Evolutionary conservation across 2,113 vertebrate species (phyloP).

Genomic region (Pogona vitticeps): DNA sequence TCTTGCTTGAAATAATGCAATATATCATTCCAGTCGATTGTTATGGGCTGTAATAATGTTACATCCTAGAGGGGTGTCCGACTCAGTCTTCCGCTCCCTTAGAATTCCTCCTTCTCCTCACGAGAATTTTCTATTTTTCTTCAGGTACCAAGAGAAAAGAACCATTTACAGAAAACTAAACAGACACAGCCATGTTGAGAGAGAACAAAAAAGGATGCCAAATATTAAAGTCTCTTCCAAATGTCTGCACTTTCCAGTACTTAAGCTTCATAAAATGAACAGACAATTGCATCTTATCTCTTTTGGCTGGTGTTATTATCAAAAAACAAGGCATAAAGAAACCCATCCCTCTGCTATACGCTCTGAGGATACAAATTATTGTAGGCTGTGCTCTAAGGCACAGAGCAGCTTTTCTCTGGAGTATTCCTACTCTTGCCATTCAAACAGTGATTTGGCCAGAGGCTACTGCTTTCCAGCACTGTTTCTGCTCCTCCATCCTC

Average conservation of each 20-base stretch:
- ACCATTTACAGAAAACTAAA: slow-evolving; percentile 65
- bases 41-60: slow-evolving; percentile 4
- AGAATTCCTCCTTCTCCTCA: slow-evolving; percentile 53
- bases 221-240: slow-evolving; percentile 59
- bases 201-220: slow-evolving; percentile 56
- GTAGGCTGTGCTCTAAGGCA: neutral
- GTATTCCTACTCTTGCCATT: neutral
- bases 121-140: slow-evolving; percentile 34
- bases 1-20: slow-evolving; percentile 2
- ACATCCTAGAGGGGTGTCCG: slow-evolving; percentile 25
- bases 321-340: slow-evolving; percentile 50
- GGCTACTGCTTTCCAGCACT: neutral
- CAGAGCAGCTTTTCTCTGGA: slow-evolving; percentile 30
- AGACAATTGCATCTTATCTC: slow-evolving; percentile 49
- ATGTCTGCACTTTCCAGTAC: slow-evolving; percentile 52
- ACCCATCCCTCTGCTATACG: slow-evolving; percentile 17
- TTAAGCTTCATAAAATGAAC: slow-evolving; percentile 61
- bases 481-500: neutral
- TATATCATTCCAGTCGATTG: neutral
- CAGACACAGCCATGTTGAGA: slow-evolving; percentile 51
- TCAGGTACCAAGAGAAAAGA: slow-evolving; percentile 51
- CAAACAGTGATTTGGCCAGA: neutral
- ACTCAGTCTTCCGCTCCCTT: slow-evolving; percentile 48
- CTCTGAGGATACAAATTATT: slow-evolving; percentile 44
- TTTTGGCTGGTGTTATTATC: slow-evolving; percentile 38